A percentile compares a stretch with the other conserved stretches of the same genome.
phyloP scores from a whole-genome alignment of 2,797 vertebrate species.

The Myiotriccus ornatus region DNA sequence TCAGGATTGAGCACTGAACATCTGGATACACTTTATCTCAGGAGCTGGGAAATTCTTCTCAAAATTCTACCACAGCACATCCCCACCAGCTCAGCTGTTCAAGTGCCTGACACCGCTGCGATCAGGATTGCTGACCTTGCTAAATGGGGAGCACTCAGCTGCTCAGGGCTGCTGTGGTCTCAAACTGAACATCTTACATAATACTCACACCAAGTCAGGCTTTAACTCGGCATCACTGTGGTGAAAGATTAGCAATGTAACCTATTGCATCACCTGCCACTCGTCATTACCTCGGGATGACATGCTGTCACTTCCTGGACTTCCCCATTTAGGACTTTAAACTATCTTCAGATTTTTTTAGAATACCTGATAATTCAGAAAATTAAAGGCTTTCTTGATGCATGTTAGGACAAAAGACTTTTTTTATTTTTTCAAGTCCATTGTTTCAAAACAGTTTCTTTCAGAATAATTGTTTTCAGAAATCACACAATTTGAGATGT shows the following conservation, averaged over 20 bases:
- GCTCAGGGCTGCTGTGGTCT: background rate
- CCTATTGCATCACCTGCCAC: background rate
- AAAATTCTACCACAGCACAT: background rate
- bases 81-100: background rate
- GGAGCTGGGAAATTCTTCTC: background rate
- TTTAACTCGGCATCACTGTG: background rate
- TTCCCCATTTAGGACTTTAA: background rate
- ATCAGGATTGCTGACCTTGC: background rate
- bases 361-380: background rate
- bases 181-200: background rate
- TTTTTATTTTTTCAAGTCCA: background rate
- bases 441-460: background rate
- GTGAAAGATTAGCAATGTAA: background rate
- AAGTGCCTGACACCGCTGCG: background rate
- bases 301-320: background rate
- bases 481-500: background rate
- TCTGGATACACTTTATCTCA: constrained; percentile 29
- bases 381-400: background rate
- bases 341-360: background rate
- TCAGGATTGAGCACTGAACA: constrained; percentile 6
- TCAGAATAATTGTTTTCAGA: background rate
- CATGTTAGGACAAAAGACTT: background rate
- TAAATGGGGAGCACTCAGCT: background rate
- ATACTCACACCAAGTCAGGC: background rate
- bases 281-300: background rate